Evolutionary conservation across 2,113 vertebrate species (phyloP).

Genomic region (Sterrhoptilus dennistouni): DNA sequence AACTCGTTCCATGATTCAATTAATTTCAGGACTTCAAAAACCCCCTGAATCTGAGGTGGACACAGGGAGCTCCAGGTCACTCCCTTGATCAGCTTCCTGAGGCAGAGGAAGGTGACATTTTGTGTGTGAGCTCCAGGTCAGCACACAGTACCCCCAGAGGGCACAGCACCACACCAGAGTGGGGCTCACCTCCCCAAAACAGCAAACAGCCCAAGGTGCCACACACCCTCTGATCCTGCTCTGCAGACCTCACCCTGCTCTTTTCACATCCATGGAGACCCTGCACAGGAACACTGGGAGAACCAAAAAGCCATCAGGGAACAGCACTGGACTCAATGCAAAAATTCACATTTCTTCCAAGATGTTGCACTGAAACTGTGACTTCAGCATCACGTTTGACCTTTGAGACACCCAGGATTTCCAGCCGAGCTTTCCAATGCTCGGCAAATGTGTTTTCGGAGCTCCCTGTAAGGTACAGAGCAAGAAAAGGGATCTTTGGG

Average conservation of each 20-base stretch:
- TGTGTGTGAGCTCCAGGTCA: not conserved
- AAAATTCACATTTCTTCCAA: rapidly evolving
- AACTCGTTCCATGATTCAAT: not conserved
- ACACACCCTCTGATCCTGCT: rapidly evolving
- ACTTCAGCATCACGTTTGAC: rapidly evolving
- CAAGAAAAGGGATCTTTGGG: not conserved
- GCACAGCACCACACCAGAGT: rapidly evolving
- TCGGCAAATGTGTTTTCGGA: rapidly evolving
- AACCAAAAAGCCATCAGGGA: not conserved
- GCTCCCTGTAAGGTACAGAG: not conserved
- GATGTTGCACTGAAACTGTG: rapidly evolving
- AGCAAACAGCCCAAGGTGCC: not conserved
- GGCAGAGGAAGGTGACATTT: not conserved
- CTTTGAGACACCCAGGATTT: not conserved
- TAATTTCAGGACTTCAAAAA: not conserved
- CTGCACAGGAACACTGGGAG: rapidly evolving
- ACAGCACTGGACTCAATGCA: not conserved
- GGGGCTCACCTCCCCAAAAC: not conserved
- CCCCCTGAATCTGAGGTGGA: rapidly evolving
- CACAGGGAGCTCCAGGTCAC: not conserved
- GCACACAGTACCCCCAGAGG: rapidly evolving
- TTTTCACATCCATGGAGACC: rapidly evolving
- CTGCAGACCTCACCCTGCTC: not conserved
- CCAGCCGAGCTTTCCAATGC: rapidly evolving
- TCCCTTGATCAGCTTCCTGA: rapidly evolving